phyloP scores from a whole-genome alignment of 2,797 vertebrate genomes.

The Ceyx erithaca region DNA sequence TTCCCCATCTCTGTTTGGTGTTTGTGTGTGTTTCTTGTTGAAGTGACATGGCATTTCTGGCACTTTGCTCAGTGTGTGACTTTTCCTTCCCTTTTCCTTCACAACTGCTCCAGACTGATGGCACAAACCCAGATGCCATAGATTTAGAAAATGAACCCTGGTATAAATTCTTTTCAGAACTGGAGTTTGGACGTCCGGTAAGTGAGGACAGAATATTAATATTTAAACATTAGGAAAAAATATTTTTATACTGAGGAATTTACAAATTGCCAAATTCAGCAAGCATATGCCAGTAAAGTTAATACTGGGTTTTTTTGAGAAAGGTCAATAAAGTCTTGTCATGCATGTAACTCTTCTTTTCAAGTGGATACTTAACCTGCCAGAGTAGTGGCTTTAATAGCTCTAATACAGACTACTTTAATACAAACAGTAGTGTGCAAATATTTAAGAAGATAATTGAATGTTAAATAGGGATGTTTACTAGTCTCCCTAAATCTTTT shows the following conservation, averaged over 20 bases:
- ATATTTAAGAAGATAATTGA: not conserved
- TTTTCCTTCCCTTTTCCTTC: conserved; percentile 84
- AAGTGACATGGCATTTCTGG: conserved; percentile 67
- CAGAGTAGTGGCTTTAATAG: not conserved
- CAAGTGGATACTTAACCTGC: not conserved
- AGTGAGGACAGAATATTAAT: conserved; percentile 84
- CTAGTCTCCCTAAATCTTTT: not conserved
- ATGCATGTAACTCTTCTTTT: not conserved
- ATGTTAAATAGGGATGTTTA: not conserved
- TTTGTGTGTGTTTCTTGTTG: conserved; percentile 45
- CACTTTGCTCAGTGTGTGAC: conserved; percentile 79
- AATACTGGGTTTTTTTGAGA: not conserved
- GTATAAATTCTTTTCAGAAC: conserved; percentile 99
- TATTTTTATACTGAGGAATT: conserved; percentile 44
- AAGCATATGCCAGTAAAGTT: not conserved
- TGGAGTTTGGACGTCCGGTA: conserved; percentile 99
- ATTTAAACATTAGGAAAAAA: conserved; percentile 60
- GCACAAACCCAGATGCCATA: conserved; percentile 94
- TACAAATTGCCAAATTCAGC: not conserved
- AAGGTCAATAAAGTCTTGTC: not conserved
- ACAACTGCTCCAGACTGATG: conserved; percentile 90
- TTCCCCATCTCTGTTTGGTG: conserved; percentile 7
- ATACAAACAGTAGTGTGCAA: not conserved
- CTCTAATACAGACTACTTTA: not conserved
- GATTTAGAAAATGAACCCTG: conserved; percentile 99